Evolutionary conservation across 1,140 invertebrate genomes (phyloP), one percentile per base, ranked within the genome.

Genomic region (Himalopsyche phryganea): DNA sequence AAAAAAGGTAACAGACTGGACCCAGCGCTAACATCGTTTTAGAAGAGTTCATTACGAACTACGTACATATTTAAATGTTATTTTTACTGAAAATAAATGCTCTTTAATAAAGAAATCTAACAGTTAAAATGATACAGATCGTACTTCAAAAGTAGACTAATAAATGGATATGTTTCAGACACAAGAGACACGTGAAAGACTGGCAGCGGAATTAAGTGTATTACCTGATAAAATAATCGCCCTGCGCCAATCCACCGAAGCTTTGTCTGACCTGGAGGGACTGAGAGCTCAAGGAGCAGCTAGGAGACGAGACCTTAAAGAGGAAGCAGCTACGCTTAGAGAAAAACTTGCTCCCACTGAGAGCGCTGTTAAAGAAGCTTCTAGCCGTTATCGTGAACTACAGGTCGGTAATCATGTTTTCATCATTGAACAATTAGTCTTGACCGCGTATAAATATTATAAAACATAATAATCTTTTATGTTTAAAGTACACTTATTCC

Each of bases 231-330:
- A 75, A 59, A 75, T 72, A 11, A 63, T 59, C 23, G 70, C 69
- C 6, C 78, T 80, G 73, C 66, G 72, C 53, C 71, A 74, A 20
- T 78, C 80, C 56, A 68, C 80, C 11, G 57, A 69, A 2, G 71
- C 69, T 18, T 61, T 79, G 2, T 71, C 74, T 1, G 77, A 81
- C 64, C 62, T 80, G 6, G 79, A 80, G 41, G 71, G 65, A 45
- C 60, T 81, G 23, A 68, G 76, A 48, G 67, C 72, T 28, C 70
- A 78, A 62, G 76, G 75, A 69, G 63, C 68, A 18, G 50, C 44
- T 6, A 63, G 61, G 57, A 64, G 61, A 62, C 44, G 53, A 33
- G 50, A 63, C 50, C 50, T 73, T 32, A 67, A 58, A 46, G 58
- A 66, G 38, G 75, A 77, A 66, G 58, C 74, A 14, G 65, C 68